Evolutionary conservation across 2,113 vertebrate species (phyloP).

Genomic region (Strix aluco): DNA sequence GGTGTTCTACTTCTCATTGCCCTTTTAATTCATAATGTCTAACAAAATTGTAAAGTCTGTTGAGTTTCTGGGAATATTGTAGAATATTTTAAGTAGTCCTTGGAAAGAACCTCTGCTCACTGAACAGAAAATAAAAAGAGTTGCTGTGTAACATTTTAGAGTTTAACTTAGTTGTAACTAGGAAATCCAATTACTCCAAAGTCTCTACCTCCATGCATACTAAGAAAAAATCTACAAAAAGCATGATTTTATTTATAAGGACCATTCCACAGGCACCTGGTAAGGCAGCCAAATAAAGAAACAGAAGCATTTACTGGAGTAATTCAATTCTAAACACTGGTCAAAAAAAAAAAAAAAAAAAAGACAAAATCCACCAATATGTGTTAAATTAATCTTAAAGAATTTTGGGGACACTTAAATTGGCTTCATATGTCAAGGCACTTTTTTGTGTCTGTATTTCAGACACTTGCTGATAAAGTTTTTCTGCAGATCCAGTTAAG

Average conservation of each 20-base stretch:
- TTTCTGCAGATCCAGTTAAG: background rate
- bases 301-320: background rate
- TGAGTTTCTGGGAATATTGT: conserved; percentile 29
- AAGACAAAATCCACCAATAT: rapidly evolving
- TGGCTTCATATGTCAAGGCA: rapidly evolving
- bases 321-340: background rate
- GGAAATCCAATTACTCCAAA: conserved; percentile 4
- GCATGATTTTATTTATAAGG: background rate
- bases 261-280: background rate
- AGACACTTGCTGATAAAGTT: background rate
- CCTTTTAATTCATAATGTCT: background rate
- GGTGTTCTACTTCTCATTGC: conserved; percentile 33
- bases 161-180: background rate
- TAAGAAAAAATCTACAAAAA: background rate
- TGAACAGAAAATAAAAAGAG: conserved; percentile 52
- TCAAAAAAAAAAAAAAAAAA: background rate
- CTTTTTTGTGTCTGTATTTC: background rate
- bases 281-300: background rate
- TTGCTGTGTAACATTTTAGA: background rate
- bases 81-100: conserved; percentile 27
- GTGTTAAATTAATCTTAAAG: background rate
- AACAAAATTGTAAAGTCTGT: conserved; percentile 16
- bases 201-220: background rate
- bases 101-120: background rate
- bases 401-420: background rate